Evolutionary conservation across 2,797 vertebrate genomes (phyloP).

Genomic region (Chelidonichthys spinosus): DNA sequence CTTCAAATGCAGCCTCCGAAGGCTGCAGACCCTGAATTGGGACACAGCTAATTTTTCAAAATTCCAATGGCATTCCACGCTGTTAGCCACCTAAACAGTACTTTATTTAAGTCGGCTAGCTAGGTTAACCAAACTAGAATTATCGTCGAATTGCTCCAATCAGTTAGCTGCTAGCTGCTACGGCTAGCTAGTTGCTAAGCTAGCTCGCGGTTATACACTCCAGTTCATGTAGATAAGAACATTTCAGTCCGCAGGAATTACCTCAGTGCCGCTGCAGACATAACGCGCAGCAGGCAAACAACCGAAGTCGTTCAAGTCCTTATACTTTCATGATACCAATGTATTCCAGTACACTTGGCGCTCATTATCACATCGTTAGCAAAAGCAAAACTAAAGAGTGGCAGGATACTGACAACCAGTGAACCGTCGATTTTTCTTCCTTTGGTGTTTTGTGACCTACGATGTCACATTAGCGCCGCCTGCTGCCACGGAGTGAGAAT

Average conservation of each 20-base stretch:
- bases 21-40: no score
- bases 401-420: not conserved
- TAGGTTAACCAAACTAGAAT: not conserved
- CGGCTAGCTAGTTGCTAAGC: constrained; percentile 36
- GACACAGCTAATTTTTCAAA: not conserved
- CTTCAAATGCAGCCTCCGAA: no score
- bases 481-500: constrained; percentile 14
- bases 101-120: no score
- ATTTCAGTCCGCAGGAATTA: constrained; percentile 36
- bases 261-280: constrained; percentile 68
- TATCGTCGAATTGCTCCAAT: not conserved
- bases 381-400: not conserved
- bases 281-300: constrained; percentile 21
- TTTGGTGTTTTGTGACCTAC: not conserved
- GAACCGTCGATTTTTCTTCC: not conserved
- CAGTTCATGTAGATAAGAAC: no score
- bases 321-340: constrained; percentile 20
- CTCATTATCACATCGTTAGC: not conserved
- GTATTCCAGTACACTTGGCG: constrained; percentile 10
- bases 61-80: not conserved
- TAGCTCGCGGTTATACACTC: not conserved
- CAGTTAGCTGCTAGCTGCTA: constrained; percentile 36
- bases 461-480: constrained; percentile 27
- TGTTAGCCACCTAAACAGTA: not conserved
- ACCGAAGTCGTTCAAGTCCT: constrained; percentile 4